Conservation (phyloP, 2,113 vertebrate genomes). For the Struthio camelus region DNA sequence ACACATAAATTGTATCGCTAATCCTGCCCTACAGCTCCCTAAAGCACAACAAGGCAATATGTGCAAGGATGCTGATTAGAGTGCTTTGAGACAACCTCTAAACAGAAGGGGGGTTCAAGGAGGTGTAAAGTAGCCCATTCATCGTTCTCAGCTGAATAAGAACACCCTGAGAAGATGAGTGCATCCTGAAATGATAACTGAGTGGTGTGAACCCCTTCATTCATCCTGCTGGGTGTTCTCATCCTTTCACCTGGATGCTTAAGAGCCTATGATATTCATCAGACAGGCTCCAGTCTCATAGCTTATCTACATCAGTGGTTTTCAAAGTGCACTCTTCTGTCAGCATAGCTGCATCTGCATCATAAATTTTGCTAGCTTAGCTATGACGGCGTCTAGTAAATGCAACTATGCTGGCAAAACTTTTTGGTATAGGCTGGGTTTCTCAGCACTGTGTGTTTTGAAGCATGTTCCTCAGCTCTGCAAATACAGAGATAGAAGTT, state of each 20-base stretch:
- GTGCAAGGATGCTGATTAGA: neutral
- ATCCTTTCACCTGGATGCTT: slow-evolving; percentile 59
- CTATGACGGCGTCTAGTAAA: slow-evolving; percentile 36
- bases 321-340: slow-evolving; percentile 50
- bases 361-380: slow-evolving; percentile 57
- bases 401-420: slow-evolving; percentile 15
- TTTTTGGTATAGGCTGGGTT: neutral
- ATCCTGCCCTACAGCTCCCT: neutral
- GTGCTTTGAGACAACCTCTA: neutral
- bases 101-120: neutral
- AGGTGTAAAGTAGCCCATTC: neutral
- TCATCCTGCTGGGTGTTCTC: slow-evolving; percentile 17
- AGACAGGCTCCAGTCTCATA: slow-evolving; percentile 44
- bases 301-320: slow-evolving; percentile 62
- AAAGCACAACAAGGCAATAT: neutral
- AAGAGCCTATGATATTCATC: slow-evolving; percentile 54
- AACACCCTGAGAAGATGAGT: neutral
- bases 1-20: neutral
- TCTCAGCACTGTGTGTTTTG: neutral
- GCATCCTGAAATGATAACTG: neutral
- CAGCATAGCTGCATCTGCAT: slow-evolving; percentile 40
- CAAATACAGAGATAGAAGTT: neutral
- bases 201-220: slow-evolving; percentile 10
- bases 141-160: slow-evolving; percentile 22
- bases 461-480: neutral